Base-by-base conservation (phyloP, 2,797 vertebrate genomes). In the Lagocephalus sceleratus region DNA sequence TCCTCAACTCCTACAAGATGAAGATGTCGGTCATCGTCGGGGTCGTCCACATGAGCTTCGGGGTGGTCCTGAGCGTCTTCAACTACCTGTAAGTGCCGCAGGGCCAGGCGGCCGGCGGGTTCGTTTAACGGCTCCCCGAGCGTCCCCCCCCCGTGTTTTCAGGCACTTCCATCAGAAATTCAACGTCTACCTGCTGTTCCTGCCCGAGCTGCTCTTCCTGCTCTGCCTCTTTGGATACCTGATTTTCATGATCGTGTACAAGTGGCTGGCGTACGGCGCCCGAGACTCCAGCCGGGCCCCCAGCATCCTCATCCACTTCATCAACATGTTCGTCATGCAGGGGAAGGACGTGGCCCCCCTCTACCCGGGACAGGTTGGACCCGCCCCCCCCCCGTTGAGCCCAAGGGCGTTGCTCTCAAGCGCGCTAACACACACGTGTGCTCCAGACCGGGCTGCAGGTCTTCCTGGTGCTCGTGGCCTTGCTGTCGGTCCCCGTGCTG, bases 1-100 rank as follows among this genome's bases (percentile, higher is more conserved):
- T 99, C 77, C 90, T 99, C 51, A 99, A 99, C 85, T 99, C 97
- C 11, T 99, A 96, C 85, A 99, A 99, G 83, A 99, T 99, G 97
- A 99, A 99, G 88, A 98, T 99, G 97, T 98, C 97, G 1, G 91
- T 99, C 60, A 91, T 98, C 66, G 85, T 99, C 10, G 97, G 97
- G 12, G 91, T 99, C 47, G 64, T 91, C 59, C 97, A 99, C 83
- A 99, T 99, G 97, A 94, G 88, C 15, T 99, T 98, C 54, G 97
- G 96, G 47, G 92, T 99, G 60, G 65, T 93, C 38, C 54, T 99
- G 75, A 94, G 96, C 52, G 90, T 94, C 65, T 95, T 97, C 82
- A 99, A 99, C 86, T 93, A 98, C 84, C 58, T 96, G 97, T 99
- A 86, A 96, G 95, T 94, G 32, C 32, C 12, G 32, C 12, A 35